phyloP scores from a whole-genome alignment of 30 jellyfish, hydroid and myxozoan species.

The Haliclystus octoradiatus region DNA sequence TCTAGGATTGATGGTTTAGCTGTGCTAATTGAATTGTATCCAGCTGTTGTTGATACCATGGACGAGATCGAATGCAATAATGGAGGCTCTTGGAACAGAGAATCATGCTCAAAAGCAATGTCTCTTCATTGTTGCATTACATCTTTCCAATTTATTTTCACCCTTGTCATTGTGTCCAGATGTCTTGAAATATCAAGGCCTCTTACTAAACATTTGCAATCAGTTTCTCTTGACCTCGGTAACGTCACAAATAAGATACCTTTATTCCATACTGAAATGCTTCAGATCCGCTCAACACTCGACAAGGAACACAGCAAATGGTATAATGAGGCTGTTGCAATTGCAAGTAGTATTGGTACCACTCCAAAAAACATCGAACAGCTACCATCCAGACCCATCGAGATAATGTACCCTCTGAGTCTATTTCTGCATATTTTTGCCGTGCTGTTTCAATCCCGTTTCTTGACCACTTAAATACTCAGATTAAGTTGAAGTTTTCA shows the following conservation, averaged over 20 bases:
- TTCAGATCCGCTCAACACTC: no score
- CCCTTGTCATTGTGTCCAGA: slow-evolving; percentile 19
- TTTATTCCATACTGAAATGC: neutral
- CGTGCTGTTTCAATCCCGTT: neutral
- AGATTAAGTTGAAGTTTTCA: neutral
- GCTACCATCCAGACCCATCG: slow-evolving; percentile 15
- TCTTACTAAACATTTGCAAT: slow-evolving; percentile 17
- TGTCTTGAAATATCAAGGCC: slow-evolving; percentile 19
- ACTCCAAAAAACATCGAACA: slow-evolving; percentile 16
- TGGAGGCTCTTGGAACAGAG: neutral
- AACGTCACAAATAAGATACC: slow-evolving; percentile 3
- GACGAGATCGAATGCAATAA: neutral
- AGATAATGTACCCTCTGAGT: neutral
- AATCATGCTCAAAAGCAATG: neutral
- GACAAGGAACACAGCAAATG: no score
- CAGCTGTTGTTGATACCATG: neutral
- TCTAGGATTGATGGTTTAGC: neutral
- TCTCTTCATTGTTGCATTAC: neutral
- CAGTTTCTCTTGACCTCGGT: slow-evolving; percentile 5
- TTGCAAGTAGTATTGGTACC: slow-evolving; percentile 13
- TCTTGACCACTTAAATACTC: neutral
- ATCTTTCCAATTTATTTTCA: slow-evolving; percentile 20
- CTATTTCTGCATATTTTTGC: neutral
- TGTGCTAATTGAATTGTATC: neutral
- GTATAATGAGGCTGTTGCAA: slow-evolving; percentile 19